Base-by-base conservation (phyloP, 2,113 vertebrate genomes). In the Cephalopholis sonnerati region DNA sequence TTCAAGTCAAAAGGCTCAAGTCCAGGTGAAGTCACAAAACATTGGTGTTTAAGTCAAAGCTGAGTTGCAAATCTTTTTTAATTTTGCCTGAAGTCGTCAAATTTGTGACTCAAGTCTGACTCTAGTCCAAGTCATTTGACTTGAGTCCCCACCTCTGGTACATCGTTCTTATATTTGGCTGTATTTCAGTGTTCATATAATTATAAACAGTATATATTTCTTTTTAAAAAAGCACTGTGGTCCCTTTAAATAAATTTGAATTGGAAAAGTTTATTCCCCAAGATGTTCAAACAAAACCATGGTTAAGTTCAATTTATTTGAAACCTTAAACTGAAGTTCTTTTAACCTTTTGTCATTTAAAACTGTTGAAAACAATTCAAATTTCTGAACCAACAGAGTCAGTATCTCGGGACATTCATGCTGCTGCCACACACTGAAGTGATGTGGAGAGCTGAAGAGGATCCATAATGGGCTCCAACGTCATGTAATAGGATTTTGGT, bases 401-500 rank as follows among this genome's bases (percentile, higher is more conserved):
- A 50, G 58, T 16, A 3, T 32, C 16, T 76, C 22, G 22, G 63
- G 69, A 68, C 55, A 48, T 73, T 32, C 48, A 63, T 3, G 1
- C 64, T 29, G 74, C 39, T 27, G 29, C 66, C 51, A 16, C 74
- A 32, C 29, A 71, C 50, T 24, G 13, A 55, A 0, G 61, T 53
- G 63, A 84, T 58, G 50, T 20, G 17, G 7, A 51, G 41, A 82
- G 55, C 57, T 68, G 75, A 54, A 63, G 62, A 3, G 44, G 64
- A 51, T 50, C 75, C 78, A 10, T 79, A 65, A 69, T 61, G 48
- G 76, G 65, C 79, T 69, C 64, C 67, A 41, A 24, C 67, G 48
- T 87, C 78, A 86, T 12, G 63, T 87, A 91, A 90, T 74, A 81
- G 85, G 86, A 87, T 92, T 83, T 88, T 7, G 12, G 48, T 61